These are phyloP conservation scores for Lasius platythorax DNA, from an alignment of 2,888 invertebrate species.

Conservation along the genomic window DNA sequence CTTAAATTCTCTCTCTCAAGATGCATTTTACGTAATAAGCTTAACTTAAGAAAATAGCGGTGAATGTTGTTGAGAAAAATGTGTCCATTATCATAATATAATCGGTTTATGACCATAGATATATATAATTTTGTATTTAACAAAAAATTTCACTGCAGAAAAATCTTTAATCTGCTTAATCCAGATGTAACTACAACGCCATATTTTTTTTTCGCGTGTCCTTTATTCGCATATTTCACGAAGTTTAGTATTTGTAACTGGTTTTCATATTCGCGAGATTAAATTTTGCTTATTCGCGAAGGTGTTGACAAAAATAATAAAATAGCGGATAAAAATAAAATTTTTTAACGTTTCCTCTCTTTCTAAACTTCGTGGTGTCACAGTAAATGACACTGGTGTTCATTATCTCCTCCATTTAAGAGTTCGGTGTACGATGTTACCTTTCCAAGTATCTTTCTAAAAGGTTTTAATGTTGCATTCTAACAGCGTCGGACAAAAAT, in stretches of 20 bases:
- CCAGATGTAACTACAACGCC: not conserved
- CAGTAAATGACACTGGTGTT: not conserved
- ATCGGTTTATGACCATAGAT: not conserved
- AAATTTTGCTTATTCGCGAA: not conserved
- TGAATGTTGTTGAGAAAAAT: slow-evolving; percentile 1
- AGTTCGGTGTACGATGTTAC: not conserved
- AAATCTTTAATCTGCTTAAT: slow-evolving; percentile 15
- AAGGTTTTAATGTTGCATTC: not conserved
- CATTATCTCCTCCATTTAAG: not conserved
- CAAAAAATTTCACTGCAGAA: not conserved
- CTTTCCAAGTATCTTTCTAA: not conserved
- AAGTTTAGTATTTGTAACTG: not conserved
- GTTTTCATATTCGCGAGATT: not conserved
- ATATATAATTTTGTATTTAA: slow-evolving; percentile 7
- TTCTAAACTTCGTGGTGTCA: not conserved
- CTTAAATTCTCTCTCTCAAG: not conserved
- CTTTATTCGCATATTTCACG: not conserved
- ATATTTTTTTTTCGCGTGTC: not conserved
- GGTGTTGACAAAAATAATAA: not conserved
- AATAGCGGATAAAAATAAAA: not conserved
- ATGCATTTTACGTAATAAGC: not conserved
- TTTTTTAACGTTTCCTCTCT: not conserved
- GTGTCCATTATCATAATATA: slow-evolving; percentile 8
- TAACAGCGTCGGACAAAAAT: not conserved
- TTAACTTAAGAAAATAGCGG: not conserved